Percentiles rank a stretch among this genome's conserved stretches.
Conservation (phyloP, 2,797 vertebrate genomes). For the Schizothorax lantsangensis region DNA sequence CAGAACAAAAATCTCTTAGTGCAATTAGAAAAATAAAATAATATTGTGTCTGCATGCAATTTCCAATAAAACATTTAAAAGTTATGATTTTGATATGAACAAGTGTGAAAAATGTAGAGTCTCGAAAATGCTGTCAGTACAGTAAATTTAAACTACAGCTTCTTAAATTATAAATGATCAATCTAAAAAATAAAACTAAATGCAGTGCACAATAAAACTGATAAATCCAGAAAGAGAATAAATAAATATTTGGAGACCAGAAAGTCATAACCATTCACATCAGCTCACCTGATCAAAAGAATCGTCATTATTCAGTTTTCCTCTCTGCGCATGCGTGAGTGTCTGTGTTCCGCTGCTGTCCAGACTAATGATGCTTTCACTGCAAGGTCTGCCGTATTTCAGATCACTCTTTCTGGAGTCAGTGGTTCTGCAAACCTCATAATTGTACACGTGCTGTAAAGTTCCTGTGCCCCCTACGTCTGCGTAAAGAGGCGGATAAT, state of each 20-base stretch:
- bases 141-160: background rate
- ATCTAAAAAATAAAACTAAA: too few relatives aligned
- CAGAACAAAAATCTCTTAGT: background rate
- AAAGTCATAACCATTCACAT: background rate
- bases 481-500: slow-evolving; percentile 67
- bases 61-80: background rate
- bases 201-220: too few relatives aligned
- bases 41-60: too few relatives aligned
- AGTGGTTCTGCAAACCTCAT: slow-evolving; percentile 64
- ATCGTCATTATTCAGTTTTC: background rate
- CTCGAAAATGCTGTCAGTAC: background rate
- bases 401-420: slow-evolving; percentile 66
- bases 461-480: slow-evolving; percentile 64
- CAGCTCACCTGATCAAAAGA: slow-evolving; percentile 11
- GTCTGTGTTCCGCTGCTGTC: slow-evolving; percentile 14
- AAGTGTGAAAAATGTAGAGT: background rate
- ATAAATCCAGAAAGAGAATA: background rate
- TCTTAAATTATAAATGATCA: too few relatives aligned
- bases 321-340: too few relatives aligned
- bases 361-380: slow-evolving; percentile 46
- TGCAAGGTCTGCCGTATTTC: slow-evolving; percentile 50
- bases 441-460: slow-evolving; percentile 64
- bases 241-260: background rate
- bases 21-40: background rate
- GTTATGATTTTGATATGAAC: background rate